phyloP scores from a whole-genome alignment of 2,113 vertebrate species.

The Neogale vison region DNA sequence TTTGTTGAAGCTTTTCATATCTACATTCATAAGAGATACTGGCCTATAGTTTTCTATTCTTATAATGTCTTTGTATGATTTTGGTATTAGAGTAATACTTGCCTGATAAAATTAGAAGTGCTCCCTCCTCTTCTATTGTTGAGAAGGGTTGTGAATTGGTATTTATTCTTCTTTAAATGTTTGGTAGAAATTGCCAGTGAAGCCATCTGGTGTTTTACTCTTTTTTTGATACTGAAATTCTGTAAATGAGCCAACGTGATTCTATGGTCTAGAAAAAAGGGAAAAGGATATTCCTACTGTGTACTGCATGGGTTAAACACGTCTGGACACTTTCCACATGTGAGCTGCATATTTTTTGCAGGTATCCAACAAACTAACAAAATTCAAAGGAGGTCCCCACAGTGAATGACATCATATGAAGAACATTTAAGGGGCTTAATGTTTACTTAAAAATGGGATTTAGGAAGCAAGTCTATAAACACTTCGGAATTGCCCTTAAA shows the following conservation, averaged over 20 bases:
- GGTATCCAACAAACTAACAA: background rate
- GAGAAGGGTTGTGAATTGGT: background rate
- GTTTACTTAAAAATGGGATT: background rate
- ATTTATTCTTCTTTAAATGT: conserved; percentile 4
- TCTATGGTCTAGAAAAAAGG: background rate
- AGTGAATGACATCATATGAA: background rate
- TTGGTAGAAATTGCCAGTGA: background rate
- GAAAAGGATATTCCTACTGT: background rate
- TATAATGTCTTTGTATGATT: background rate
- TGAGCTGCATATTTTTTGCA: background rate
- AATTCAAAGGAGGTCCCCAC: background rate
- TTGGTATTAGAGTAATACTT: background rate
- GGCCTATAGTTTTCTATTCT: background rate
- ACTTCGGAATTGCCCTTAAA: background rate
- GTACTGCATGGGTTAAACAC: background rate
- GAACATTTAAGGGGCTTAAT: background rate
- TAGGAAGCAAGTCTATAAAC: background rate
- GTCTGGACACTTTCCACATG: background rate
- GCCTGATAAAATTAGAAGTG: background rate
- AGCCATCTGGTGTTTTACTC: background rate
- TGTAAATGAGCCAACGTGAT: background rate
- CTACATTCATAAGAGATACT: background rate
- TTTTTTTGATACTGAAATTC: background rate
- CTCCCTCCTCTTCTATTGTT: background rate
- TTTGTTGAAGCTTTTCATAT: background rate